These are phyloP conservation scores for Cladopsammia gracilis DNA, from an alignment of 64 coral and sea anemone genomes.

Conservation along the genomic window DNA sequence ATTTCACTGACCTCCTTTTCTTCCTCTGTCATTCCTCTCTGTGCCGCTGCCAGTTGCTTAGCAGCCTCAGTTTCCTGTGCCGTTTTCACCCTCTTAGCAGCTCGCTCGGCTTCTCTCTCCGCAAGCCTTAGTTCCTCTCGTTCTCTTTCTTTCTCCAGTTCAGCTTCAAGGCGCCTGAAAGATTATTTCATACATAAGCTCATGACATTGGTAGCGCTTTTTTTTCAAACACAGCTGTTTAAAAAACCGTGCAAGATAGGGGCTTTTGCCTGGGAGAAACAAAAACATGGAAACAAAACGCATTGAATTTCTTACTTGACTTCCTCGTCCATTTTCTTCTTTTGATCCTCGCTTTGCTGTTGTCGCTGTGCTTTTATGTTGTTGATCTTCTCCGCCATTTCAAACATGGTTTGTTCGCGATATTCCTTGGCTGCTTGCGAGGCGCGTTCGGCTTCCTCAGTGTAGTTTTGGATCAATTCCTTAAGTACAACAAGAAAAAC, in stretches of 20 bases:
- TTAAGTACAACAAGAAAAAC: conserved; percentile 9
- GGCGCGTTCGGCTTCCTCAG: conserved; percentile 75
- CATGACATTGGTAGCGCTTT: too few relatives aligned
- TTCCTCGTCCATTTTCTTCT: conserved; percentile 92
- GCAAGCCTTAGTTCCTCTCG: conserved; percentile 89
- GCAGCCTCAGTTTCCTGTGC: conserved; percentile 85
- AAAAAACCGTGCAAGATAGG: too few relatives aligned
- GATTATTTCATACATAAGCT: not conserved
- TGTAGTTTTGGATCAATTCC: conserved; percentile 88
- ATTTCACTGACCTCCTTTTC: conserved; percentile 85
- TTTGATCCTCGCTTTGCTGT: conserved; percentile 88
- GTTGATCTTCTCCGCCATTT: conserved; percentile 97
- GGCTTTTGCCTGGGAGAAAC: too few relatives aligned
- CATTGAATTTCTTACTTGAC: conserved; percentile 66
- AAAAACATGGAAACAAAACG: too few relatives aligned
- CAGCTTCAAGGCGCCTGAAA: conserved; percentile 85
- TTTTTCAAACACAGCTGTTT: too few relatives aligned
- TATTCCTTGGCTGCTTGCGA: conserved; percentile 93
- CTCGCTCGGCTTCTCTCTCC: conserved; percentile 89
- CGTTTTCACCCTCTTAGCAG: conserved; percentile 68
- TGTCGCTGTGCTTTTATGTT: conserved; percentile 88
- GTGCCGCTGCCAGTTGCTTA: conserved; percentile 79
- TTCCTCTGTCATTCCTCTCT: conserved; percentile 86
- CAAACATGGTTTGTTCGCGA: conserved; percentile 94
- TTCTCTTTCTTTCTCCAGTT: conserved; percentile 89